A percentile compares a stretch with the other conserved stretches of the same genome.
Evolutionary conservation across 2,888 invertebrate species (phyloP).

Genomic region (Chymomyza fuscimana): DNA sequence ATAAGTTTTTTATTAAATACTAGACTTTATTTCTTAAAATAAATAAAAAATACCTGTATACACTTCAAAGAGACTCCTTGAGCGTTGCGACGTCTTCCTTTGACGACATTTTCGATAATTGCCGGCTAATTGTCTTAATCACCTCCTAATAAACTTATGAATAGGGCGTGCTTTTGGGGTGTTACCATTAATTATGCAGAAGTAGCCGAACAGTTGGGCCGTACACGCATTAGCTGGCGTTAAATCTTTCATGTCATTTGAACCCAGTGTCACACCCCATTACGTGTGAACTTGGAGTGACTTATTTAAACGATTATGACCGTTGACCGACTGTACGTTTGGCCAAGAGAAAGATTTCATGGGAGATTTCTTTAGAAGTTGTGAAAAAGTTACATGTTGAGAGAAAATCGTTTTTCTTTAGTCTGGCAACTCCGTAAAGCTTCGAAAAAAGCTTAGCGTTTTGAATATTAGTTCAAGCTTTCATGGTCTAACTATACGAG

Average conservation of each 20-base stretch:
- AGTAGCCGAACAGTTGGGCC: too few species aligned
- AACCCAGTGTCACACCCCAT: not conserved
- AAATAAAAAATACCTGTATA: too few species aligned
- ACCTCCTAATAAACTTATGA: slow-evolving; percentile 15
- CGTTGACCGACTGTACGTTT: not conserved
- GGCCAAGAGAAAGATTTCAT: not conserved
- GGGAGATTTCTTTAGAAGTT: not conserved
- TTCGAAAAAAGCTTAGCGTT: not conserved
- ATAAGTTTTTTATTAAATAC: too few species aligned
- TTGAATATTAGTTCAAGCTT: not conserved
- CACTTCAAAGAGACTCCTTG: not conserved
- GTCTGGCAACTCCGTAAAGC: not conserved
- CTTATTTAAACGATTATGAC: not conserved
- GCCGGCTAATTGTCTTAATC: slow-evolving; percentile 10
- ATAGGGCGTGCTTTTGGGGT: not conserved
- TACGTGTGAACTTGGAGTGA: not conserved
- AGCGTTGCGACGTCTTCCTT: slow-evolving; percentile 19
- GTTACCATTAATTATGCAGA: not conserved
- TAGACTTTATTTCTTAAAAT: too few species aligned
- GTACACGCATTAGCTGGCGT: not conserved
- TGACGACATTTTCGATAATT: slow-evolving; percentile 27
- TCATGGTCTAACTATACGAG: not conserved
- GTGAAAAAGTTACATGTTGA: not conserved
- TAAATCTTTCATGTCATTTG: not conserved
- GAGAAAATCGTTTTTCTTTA: not conserved